Base-by-base conservation (phyloP, 2,888 invertebrate genomes). In the Erebia epiphron region DNA sequence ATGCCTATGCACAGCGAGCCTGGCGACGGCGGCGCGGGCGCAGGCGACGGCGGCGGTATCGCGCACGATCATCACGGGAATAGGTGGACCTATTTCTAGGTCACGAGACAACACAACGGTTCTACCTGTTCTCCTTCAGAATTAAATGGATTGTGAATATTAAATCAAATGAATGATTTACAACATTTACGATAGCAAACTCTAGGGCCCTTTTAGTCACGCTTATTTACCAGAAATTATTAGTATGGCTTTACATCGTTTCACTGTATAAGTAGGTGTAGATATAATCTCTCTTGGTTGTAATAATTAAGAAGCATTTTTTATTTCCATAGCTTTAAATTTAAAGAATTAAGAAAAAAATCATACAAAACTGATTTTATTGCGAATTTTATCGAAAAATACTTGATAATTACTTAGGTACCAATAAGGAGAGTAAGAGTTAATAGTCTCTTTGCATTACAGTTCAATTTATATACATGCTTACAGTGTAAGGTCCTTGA, bases 21-120 rank as follows among this genome's bases (percentile, higher is more conserved):
- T 11, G 56, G 11, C 56, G 41, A 57, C n/a, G 66, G 18, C 66
- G 52, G 57, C 56, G 56, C 56, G 43, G 68, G 71, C 73, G 69
- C 64, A 68, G 72, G 71, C 69, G 67, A 66, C 65, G 68, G 46
- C 65, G 68, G 46, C 71, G 70, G 68, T 79, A 84, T 84, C 82
- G 77, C 79, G 79, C 80, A 80, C 81, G 82, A 81, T 80, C 80
- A 85, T 85, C 82, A 84, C 82, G 82, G 84, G 84, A 84, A 83
- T 82, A 82, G 79, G 79, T 70, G 75, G 73, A 79, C 78, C 78
- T 82, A 82, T 85, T 35, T 86, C 83, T 85, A 79, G 85, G 84
- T 86, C 85, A 85, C 85, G 78, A 86, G 85, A 86, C 85, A 79
- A 81, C 74, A 77, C 86, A 89, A 89, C 87, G 87, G 88, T 88